Evolutionary conservation across 2,113 vertebrate genomes (phyloP).

Genomic region (Rhinopomastus cyanomelas): DNA sequence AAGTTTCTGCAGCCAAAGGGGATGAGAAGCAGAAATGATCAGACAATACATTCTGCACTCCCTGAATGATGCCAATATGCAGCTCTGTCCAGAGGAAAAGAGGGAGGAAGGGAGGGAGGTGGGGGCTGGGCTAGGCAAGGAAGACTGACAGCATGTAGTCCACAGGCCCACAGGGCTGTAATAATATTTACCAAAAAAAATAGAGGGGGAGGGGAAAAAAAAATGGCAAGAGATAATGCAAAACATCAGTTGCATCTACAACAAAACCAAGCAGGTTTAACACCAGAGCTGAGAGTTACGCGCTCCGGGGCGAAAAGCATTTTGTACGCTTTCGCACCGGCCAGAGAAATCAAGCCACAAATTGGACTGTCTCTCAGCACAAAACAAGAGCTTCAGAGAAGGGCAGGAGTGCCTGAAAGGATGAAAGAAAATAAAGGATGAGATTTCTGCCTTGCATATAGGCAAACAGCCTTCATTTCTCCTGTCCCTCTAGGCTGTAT

Average conservation of each 20-base stretch:
- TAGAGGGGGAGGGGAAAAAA: rapidly evolving
- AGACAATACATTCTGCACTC: conserved; percentile 48
- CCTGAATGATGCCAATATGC: conserved; percentile 33
- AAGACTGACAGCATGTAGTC: conserved; percentile 22
- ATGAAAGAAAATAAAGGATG: neutral
- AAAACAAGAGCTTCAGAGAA: neutral
- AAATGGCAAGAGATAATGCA: neutral
- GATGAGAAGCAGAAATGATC: conserved; percentile 55
- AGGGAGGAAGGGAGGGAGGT: neutral
- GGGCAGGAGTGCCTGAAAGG: neutral
- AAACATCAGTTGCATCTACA: neutral
- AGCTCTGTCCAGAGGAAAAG: conserved; percentile 41
- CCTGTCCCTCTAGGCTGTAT: neutral
- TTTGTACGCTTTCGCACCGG: neutral
- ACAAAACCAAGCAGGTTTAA: neutral
- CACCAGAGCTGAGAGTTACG: neutral
- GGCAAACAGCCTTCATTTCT: neutral
- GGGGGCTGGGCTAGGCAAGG: conserved; percentile 11
- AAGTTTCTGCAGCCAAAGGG: conserved; percentile 57
- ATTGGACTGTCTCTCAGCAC: neutral
- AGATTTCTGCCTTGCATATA: neutral
- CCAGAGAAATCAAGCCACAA: neutral
- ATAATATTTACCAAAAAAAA: neutral
- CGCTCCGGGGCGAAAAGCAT: neutral
- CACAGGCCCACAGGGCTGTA: conserved; percentile 31